Base-by-base conservation (phyloP, 2,113 vertebrate genomes). In the Anhinga rufa region DNA sequence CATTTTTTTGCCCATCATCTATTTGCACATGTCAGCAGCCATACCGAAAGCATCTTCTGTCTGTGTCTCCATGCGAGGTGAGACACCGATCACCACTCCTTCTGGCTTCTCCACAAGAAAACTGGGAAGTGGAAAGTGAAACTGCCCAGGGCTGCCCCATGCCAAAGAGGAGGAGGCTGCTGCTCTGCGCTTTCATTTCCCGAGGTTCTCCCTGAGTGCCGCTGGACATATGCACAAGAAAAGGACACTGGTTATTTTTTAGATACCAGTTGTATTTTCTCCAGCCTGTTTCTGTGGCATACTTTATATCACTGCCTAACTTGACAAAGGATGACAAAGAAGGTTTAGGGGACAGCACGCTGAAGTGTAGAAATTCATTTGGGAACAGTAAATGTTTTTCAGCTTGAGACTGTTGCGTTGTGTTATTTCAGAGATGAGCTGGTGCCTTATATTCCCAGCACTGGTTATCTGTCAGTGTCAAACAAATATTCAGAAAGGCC, bases 51-150 rank as follows among this genome's bases (percentile, higher is more conserved):
- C 12, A 4, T 66, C 48, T 46, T 88, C 46, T 88, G 68, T 66
- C 51, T 11, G 3, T n/a, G 6, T 5, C 26, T 57, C 65, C 12
- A 1, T 52, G 57, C 1, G 0, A 38, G 40, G 21, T 17, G 32
- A 42, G 74, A 54, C 61, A 44, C 6, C 0, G 13, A 19, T 12
- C 46, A 31, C 25, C 49, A 25, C n/a, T 25, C 34, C 22, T 68
- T 52, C 48, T 83, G 86, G 26, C 32, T 69, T 48, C 46, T 89
- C 32, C 65, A 42, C 81, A 49, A 28, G 51, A 9, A 75, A 86
- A 71, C 21, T 51, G 44, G 66, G 75, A 75, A 91, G 57, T 38
- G 31, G 61, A 84, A 93, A 90, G 19, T 2, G 20, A 88, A 96
- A 72, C 68, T 60, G 29, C 38, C 58, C 52, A 26, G 31, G 34